These are phyloP conservation scores for Temnothorax nylanderi DNA, from an alignment of 1,140 invertebrate genomes.

Conservation along the genomic window DNA sequence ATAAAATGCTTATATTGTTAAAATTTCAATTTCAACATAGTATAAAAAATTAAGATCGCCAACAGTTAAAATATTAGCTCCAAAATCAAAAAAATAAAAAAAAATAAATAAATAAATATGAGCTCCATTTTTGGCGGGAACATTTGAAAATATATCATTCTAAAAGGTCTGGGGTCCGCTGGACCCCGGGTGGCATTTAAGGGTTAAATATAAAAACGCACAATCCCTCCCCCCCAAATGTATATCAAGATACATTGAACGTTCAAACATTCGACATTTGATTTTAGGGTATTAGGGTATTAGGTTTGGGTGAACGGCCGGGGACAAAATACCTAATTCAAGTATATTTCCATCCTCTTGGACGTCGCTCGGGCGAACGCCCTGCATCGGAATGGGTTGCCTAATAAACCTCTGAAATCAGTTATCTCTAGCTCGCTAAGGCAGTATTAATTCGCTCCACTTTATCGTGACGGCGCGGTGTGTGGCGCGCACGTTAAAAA, in stretches of 20 bases:
- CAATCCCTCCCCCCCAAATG: too few relatives aligned
- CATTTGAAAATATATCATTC: too few relatives aligned
- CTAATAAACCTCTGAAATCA: constrained; percentile 13
- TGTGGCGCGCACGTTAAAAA: constrained; percentile 30
- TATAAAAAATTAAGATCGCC: too few relatives aligned
- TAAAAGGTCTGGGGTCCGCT: too few relatives aligned
- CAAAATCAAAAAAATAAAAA: too few relatives aligned
- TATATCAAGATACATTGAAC: background rate
- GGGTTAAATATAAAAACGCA: background rate
- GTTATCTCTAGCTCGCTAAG: constrained; percentile 14
- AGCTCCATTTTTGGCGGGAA: too few relatives aligned
- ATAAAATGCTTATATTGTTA: too few relatives aligned
- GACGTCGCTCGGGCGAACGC: background rate
- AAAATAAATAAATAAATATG: too few relatives aligned
- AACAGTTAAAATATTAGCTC: too few relatives aligned
- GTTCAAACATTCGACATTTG: background rate
- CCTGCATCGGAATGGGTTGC: background rate
- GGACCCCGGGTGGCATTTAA: too few relatives aligned
- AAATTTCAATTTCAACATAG: too few relatives aligned
- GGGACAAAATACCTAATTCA: background rate
- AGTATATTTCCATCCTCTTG: background rate
- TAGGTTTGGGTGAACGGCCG: background rate
- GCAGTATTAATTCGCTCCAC: constrained; percentile 51
- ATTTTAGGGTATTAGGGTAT: background rate
- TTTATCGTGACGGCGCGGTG: constrained; percentile 27